Evolutionary conservation across 2,888 invertebrate species (phyloP).

Genomic region (Holacanthella duospinosa): DNA sequence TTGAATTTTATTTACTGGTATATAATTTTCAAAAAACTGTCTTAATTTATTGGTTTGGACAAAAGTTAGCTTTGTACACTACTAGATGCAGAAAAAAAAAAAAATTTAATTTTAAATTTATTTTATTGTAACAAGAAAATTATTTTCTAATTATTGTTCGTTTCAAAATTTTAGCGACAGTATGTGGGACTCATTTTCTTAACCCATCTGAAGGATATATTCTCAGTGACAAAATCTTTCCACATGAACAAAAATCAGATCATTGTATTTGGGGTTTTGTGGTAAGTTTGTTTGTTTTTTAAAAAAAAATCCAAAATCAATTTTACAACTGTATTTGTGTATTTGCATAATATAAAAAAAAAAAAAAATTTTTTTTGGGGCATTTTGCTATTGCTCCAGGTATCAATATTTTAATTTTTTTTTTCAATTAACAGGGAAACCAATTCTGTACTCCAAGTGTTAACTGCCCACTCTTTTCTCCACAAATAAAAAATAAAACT

Average conservation of each 20-base stretch:
- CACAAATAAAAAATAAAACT: constrained; percentile 11
- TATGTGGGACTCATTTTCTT: constrained; percentile 34
- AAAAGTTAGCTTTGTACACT: too few species aligned
- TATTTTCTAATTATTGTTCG: too few species aligned
- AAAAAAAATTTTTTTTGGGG: too few species aligned
- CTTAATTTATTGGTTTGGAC: too few species aligned
- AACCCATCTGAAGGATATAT: constrained; percentile 33
- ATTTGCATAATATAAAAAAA: not conserved
- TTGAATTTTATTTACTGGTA: too few species aligned
- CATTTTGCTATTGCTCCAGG: too few species aligned
- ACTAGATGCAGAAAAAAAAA: too few species aligned
- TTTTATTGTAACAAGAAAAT: too few species aligned
- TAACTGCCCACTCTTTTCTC: constrained; percentile 25
- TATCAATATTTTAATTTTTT: not conserved
- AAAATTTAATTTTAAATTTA: too few species aligned
- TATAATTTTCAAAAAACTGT: too few species aligned
- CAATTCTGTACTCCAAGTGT: constrained; percentile 32
- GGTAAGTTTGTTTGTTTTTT: too few species aligned
- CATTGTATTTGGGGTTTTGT: constrained; percentile 35
- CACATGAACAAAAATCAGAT: constrained; percentile 6
- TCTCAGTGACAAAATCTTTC: constrained; percentile 22
- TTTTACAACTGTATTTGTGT: not conserved
- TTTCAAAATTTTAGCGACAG: too few species aligned
- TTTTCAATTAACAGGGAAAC: constrained; percentile 22
- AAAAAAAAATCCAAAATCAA: not conserved